A percentile compares a stretch with the other conserved stretches of the same genome.
phyloP scores from a whole-genome alignment of 2,113 vertebrate genomes.

The Corynorhinus townsendii region DNA sequence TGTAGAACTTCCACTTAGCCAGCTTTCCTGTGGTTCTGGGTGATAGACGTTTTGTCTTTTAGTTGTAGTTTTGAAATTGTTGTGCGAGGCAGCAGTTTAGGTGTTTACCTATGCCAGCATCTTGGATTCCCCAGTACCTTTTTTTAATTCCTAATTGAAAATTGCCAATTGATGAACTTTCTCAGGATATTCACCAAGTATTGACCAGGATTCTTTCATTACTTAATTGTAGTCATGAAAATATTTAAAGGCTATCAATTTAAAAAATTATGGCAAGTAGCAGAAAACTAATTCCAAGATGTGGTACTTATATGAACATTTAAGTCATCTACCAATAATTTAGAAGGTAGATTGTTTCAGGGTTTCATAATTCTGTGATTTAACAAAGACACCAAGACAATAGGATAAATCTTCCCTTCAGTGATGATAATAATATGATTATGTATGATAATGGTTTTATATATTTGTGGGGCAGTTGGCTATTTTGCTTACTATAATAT shows the following conservation, averaged over 20 bases:
- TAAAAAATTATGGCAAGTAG: not conserved
- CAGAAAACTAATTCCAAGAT: not conserved
- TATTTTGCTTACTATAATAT: not conserved
- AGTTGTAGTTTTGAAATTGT: too few relatives aligned
- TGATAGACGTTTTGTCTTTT: too few relatives aligned
- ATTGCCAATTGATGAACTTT: not conserved
- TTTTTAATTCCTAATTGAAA: not conserved
- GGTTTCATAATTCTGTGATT: not conserved
- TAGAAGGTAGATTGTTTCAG: not conserved
- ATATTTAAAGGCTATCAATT: not conserved
- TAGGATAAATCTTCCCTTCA: not conserved
- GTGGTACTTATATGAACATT: not conserved
- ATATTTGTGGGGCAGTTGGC: not conserved
- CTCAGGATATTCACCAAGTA: not conserved
- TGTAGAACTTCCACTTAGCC: too few relatives aligned
- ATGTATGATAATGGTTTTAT: not conserved
- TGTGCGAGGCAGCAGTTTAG: too few relatives aligned
- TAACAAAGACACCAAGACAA: not conserved
- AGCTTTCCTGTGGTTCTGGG: too few relatives aligned
- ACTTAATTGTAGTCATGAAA: not conserved
- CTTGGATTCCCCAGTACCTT: not conserved
- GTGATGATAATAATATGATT: not conserved
- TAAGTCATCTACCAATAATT: not conserved
- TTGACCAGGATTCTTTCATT: not conserved
- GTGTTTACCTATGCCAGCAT: too few relatives aligned